These are phyloP conservation scores for Drosophila quasianomalipes DNA, from an alignment of 2,888 invertebrate species.

Conservation along the genomic window DNA sequence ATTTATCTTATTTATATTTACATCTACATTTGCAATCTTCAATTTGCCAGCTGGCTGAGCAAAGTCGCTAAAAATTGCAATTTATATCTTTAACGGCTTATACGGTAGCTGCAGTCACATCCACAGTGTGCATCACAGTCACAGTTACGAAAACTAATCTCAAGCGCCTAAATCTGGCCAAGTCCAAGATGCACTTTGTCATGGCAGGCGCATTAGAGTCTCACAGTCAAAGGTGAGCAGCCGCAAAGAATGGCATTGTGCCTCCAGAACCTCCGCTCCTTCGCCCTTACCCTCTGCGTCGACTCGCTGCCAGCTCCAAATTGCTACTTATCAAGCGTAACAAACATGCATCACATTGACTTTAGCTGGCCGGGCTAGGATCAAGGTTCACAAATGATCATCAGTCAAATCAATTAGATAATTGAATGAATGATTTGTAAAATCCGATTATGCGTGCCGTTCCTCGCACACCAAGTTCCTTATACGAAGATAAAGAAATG, in stretches of 20 bases:
- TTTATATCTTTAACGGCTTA: slow-evolving; percentile 28
- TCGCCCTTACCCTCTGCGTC: not conserved
- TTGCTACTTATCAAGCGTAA: slow-evolving; percentile 70
- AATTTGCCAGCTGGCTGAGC: slow-evolving; percentile 11
- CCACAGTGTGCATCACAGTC: not conserved
- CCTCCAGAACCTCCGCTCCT: not conserved
- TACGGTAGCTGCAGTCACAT: slow-evolving; percentile 35
- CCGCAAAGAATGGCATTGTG: slow-evolving; percentile 33
- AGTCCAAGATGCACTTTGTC: slow-evolving; percentile 66
- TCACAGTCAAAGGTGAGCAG: slow-evolving; percentile 52
- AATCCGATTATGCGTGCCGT: slow-evolving; percentile 76
- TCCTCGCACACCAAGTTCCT: slow-evolving; percentile 17
- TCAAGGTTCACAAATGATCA: slow-evolving; percentile 80
- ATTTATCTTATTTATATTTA: not conserved
- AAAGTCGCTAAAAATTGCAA: slow-evolving; percentile 55
- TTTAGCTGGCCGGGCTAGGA: slow-evolving; percentile 53
- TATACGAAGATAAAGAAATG: not conserved
- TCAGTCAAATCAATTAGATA: slow-evolving; percentile 82
- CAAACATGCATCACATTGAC: slow-evolving; percentile 77
- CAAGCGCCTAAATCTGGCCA: slow-evolving; percentile 32
- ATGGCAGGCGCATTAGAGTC: slow-evolving; percentile 57
- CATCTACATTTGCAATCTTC: slow-evolving; percentile 6
- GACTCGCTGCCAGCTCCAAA: slow-evolving; percentile 23
- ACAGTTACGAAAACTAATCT: slow-evolving; percentile 17
- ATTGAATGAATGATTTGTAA: slow-evolving; percentile 80